These are phyloP conservation scores for Charaxes varanes DNA, from an alignment of 1,140 invertebrate genomes.

Conservation along the genomic window DNA sequence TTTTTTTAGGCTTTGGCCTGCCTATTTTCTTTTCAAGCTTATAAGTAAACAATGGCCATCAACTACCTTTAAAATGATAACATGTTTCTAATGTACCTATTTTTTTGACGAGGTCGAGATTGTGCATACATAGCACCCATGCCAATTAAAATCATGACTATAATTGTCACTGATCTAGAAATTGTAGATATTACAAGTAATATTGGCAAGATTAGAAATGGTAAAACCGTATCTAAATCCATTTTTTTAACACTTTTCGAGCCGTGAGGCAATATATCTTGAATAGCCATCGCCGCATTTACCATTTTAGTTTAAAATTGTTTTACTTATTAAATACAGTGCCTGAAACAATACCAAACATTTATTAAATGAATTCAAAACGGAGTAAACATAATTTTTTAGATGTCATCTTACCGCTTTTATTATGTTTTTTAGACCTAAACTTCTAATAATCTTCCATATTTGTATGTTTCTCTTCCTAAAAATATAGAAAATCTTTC, in stretches of 20 bases:
- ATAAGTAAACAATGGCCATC: background rate
- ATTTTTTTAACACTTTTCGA: constrained; percentile 45
- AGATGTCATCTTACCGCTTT: too few relatives aligned
- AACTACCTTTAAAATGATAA: too few relatives aligned
- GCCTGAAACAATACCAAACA: too few relatives aligned
- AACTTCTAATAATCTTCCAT: too few relatives aligned
- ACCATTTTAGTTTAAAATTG: constrained; percentile 28
- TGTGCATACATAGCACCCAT: constrained; percentile 78
- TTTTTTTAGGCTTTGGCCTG: too few relatives aligned
- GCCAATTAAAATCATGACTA: constrained; percentile 77
- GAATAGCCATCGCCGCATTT: constrained; percentile 29
- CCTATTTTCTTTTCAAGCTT: background rate
- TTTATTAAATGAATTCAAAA: too few relatives aligned
- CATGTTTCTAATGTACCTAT: constrained; percentile 41
- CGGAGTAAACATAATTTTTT: too few relatives aligned
- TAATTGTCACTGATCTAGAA: constrained; percentile 74
- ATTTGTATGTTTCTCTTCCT: too few relatives aligned
- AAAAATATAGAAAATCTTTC: too few relatives aligned
- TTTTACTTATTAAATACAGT: too few relatives aligned
- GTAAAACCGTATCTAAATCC: constrained; percentile 75
- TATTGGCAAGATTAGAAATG: constrained; percentile 77
- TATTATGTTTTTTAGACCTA: too few relatives aligned
- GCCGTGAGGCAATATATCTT: constrained; percentile 42
- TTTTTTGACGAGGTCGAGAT: constrained; percentile 76
- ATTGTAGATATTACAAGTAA: constrained; percentile 76